Evolutionary conservation across 23 tunicate species (phyloP).

Genomic region (Aplidium turbinatum): DNA sequence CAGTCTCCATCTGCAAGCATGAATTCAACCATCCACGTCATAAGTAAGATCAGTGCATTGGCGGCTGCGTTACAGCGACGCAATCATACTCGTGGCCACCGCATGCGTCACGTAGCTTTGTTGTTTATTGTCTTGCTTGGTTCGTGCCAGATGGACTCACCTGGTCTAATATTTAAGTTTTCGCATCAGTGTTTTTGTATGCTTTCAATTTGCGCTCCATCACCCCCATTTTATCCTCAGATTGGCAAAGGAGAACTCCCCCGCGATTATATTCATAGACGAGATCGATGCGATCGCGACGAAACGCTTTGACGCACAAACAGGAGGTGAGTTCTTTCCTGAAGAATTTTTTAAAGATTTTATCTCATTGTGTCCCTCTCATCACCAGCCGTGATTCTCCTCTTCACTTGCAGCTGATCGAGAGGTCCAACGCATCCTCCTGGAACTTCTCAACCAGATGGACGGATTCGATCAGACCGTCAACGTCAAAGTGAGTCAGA

Average conservation of each 20-base stretch:
- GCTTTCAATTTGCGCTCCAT: too few relatives aligned
- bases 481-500: constrained; percentile 85
- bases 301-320: constrained; percentile 98
- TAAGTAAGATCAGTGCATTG: too few relatives aligned
- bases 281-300: constrained; percentile 99
- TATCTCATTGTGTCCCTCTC: not conserved
- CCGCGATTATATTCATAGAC: constrained; percentile 96
- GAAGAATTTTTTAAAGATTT: not conserved
- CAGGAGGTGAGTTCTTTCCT: constrained; percentile 67
- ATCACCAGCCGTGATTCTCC: not conserved
- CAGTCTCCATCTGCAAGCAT: too few relatives aligned
- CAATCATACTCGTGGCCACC: too few relatives aligned
- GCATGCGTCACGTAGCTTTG: too few relatives aligned
- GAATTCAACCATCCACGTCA: too few relatives aligned
- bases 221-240: constrained; percentile 35
- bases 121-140: too few relatives aligned
- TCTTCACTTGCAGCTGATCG: constrained; percentile 74
- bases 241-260: constrained; percentile 93
- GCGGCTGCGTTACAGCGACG: too few relatives aligned
- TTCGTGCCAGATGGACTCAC: too few relatives aligned
- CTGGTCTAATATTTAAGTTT: too few relatives aligned
- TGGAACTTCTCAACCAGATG: constrained; percentile 99
- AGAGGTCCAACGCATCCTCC: constrained; percentile 94
- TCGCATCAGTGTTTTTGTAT: too few relatives aligned
- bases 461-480: constrained; percentile 99